Evolutionary conservation across 2,888 invertebrate species (phyloP), one percentile per base, ranked within the genome.

Genomic region (Polymixis flavicincta): DNA sequence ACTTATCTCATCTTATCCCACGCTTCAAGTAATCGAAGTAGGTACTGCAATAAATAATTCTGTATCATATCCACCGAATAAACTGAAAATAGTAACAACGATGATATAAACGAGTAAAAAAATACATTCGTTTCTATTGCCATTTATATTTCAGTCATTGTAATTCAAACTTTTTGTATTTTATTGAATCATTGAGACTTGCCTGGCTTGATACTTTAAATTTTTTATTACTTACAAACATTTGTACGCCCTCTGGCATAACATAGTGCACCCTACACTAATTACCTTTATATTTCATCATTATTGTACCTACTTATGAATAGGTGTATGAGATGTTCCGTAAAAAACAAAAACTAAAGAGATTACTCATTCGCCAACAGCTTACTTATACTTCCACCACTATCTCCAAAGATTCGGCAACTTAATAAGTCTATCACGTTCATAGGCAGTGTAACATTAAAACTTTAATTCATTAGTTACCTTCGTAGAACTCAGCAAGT

Each of bases 401-500:
- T 59, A 68, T 70, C 17, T 64, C 50, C 14, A 54, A 73, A 78
- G 74, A 81, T 82, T 82, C 42, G 50, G 57, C 54, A 85, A 74
- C 72, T 72, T 25, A 55, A 54, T 85, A 72, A 66, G 61, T 70
- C 22, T 37, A 19, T 65, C 68, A 65, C 71, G 71, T 60, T 1
- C 25, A 19, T 63, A 60, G 42, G 48, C 71, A 78, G 61, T 80
- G 50, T 73, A 76, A 82, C 71, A 75, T 82, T 75, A 68, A 83
- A 86, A 86, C 71, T 87, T 87, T 80, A 66, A 63, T 74, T 76
- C 42, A 78, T 86, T 76, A 79, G 61, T 54, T 70, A 65, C 50
- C 60, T 66, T 67, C 48, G 28, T 60, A 52, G 72, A 45, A 71
- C 64, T 57, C 55, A 14, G 17, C 22, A 32, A 45, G 14, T 59